Evolutionary conservation across 2,888 invertebrate genomes (phyloP), one percentile per base, ranked within the genome.

Genomic region (Heteromyza rotundicornis): DNA sequence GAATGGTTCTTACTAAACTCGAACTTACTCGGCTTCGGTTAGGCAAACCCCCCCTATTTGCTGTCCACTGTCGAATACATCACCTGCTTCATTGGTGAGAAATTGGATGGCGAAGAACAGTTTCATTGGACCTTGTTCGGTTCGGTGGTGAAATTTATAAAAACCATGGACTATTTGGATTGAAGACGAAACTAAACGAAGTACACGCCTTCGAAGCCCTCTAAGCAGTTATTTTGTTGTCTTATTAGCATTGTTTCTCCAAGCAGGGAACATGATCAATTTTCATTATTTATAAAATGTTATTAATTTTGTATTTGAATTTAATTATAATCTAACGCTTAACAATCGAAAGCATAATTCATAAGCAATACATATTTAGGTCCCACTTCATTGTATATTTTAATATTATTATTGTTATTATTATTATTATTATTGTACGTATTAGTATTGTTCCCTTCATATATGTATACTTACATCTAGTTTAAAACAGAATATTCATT

Each of bases 71-170:
- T 98, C 70, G 96, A 98, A 85, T 96, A 96, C 83, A 95, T 99
- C 69, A 92, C 92, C 82, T 95, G 94, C 72, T 95, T 96, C 82
- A 95, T 94, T 78, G 92, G 91, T 60, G 87, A 89, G 68, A 89
- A 90, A 66, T 86, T 97, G 63, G 87, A 87, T 66, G 97, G 97
- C 55, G 96, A 96, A 83, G 94, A 96, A 76, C 91, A 92, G 75
- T 99, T 98, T 85, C 97, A 96, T 92, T 98, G 98, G 98, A 97
- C 96, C 59, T 96, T 98, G 84, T 98, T 98, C 85, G 93, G 94
- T 78, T 92, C 97, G 0, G 96, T 96, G 53, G 94, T 98, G 58
- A 96, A 97, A 84, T 97, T 95, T 86, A 97, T 98, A 79, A 99
- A 98, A 86, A 97, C 95, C 60, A 96, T 98, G 96, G 83, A 83